Evolutionary conservation across 2,113 vertebrate species (phyloP), one percentile per base, ranked within the genome.

Genomic region (Phrynocephalus versicolor): DNA sequence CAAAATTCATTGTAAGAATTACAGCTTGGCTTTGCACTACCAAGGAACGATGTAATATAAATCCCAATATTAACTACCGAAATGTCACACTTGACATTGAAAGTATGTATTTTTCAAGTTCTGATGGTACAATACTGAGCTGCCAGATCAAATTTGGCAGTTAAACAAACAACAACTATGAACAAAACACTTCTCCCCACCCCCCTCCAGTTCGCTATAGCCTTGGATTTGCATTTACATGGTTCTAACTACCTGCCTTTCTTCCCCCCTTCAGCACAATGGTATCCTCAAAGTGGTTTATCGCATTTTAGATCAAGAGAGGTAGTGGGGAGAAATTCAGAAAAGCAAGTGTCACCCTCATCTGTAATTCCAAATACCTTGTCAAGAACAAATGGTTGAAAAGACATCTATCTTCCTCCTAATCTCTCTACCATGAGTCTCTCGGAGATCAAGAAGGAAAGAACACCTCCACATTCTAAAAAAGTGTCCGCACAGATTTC

Each of bases 351-450:
- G 90, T 92, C 91, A 88, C 92, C 91, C 92, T 94, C 91, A 95
- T 91, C 89, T 94, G 89, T 90, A 93, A 94, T 94, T 94, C 93
- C 91, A 92, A 94, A 91, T 81, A 95, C 89, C 90, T 90, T 94
- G 90, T 93, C 90, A 92, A 91, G 89, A 94, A 87, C 91, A 94
- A 95, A 94, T 91, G 89, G 93, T 94, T 94, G 93, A 95, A 95
- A 93, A 93, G 90, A 92, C 91, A 94, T 92, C 90, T 89, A 91
- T 91, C 90, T 90, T 90, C 78, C 91, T 91, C 91, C 91, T 92
- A 92, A 87, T 3, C 79, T 79, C 92, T 75, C 81, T 88, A 87
- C 87, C 82, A 67, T 75, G 84, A 60, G 33, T 35, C 60, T 88
- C 77, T 64, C 72, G 14, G 23, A 35, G 21, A 70, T 4, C 18